Evolutionary conservation across 2,888 invertebrate species (phyloP), one percentile per base, ranked within the genome.

Genomic region (Athripsodes cinereus): DNA sequence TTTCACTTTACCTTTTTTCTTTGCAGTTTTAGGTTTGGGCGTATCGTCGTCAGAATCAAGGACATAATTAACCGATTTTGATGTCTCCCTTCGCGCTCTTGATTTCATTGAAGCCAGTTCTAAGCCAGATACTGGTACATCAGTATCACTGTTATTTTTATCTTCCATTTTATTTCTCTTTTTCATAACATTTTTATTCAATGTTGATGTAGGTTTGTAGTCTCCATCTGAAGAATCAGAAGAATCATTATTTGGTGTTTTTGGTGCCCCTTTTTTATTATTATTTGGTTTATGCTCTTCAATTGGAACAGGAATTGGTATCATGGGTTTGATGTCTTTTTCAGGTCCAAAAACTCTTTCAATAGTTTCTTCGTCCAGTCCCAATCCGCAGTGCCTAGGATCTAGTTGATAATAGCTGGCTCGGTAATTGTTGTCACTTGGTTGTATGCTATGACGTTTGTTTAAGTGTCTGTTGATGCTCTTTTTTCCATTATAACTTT

Each of bases 381-480:
- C 70, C 0, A 79, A 63, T 19, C 74, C 67, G 59, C 75, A 77
- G 1, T 78, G 74, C 20, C 76, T 65, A 0, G 77, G 78, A 55
- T 78, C 78, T 2, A 76, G 59, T 1, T 71, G 67, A 0, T 65
- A 70, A 68, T 69, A 76, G 64, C 68, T 73, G 1, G 74, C 70
- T 55, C 71, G 70, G 2, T 71, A 61, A 44, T 69, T 69, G 1
- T 71, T 64, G 8, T 70, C 69, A 0, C 65, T 63, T 1, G 68
- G 68, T n/a, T 55, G 72, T 19, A 75, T 60, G 3, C 68, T 68
- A 65, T 81, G 81, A 1, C 79, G 72, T 47, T 72, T 71, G 0
- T 74, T 70, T n/a, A 81, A 66, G 65, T 81, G 81, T 22, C 72
- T 73, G 2, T 76, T 64, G 55, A 81, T 72, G 1, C 79, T 74